Base-by-base conservation (phyloP, 2,888 invertebrate species). In the Athetis lepigone region DNA sequence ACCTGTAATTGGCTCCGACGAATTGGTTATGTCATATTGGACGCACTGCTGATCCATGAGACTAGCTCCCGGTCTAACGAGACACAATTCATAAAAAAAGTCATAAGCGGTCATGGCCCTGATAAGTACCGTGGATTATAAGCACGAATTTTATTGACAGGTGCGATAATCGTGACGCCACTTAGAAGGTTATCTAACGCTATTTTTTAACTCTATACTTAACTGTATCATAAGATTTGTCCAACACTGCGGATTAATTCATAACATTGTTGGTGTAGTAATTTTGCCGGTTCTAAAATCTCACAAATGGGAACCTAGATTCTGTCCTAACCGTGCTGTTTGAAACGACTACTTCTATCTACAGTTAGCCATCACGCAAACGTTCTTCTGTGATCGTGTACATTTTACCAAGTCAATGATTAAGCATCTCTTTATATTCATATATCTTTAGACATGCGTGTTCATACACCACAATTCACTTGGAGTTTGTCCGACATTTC, bases 1-100 rank as follows among this genome's bases (percentile, higher is more conserved):
- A 81, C 80, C 68, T 69, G 77, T 83, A 85, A 88, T 87, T 85
- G 82, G 68, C 73, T 82, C 75, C 66, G 75, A 80, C 85, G 79
- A 86, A 89, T 89, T 81, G 84, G 84, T 89, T 89, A 86, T 88
- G 83, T 89, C 88, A 89, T 84, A 84, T 84, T 75, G 54, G 65
- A 75, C 67, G 68, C 67, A 75, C 57, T 77, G 33, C 42, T 25
- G 42, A 37, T 42, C 61, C 33, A 47, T 50, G 43, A 40, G 39
- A 43, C 46, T 46, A 37, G 57, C 50, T 50, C 50, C 58, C 60
- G 37, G 68, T 43, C 25, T 58, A 58, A 46, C 42, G 25, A 42
- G 33, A 54, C 4, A 54, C 45, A 49, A 43, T 64, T 58, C n/a
- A n/a, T 37, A 39, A 57, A 63, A 49, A 63, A 57, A 37, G 39